phyloP scores from a whole-genome alignment of 2,888 invertebrate species.

The Bombyx huttoni region DNA sequence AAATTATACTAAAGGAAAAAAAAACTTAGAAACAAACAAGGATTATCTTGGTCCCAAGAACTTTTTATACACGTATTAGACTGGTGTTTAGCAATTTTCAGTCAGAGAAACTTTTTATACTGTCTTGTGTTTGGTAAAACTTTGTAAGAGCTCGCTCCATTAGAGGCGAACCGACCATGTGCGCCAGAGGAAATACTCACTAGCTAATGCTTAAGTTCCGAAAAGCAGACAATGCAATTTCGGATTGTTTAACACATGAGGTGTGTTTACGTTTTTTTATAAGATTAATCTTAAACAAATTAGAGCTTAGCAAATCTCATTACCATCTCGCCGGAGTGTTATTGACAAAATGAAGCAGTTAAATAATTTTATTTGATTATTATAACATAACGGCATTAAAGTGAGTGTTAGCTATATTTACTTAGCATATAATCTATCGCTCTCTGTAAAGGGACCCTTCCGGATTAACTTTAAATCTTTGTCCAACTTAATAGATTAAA shows the following conservation, averaged over 20 bases:
- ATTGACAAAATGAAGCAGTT: too few relatives aligned
- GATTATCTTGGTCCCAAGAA: slow-evolving; percentile 28
- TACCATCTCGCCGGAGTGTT: too few relatives aligned
- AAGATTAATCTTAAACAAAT: not conserved
- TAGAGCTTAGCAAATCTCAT: too few relatives aligned
- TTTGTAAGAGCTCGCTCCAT: slow-evolving; percentile 47
- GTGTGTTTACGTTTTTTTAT: not conserved
- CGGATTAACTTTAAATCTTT: too few relatives aligned
- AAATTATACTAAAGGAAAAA: too few relatives aligned
- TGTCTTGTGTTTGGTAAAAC: slow-evolving; percentile 22
- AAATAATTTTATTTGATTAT: too few relatives aligned
- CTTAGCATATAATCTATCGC: too few relatives aligned
- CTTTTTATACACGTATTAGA: slow-evolving; percentile 31
- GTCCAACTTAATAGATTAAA: too few relatives aligned
- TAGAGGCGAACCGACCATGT: slow-evolving; percentile 55
- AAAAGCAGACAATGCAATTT: slow-evolving; percentile 54
- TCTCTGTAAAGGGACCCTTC: too few relatives aligned
- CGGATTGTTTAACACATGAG: slow-evolving; percentile 15
- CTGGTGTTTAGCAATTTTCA: slow-evolving; percentile 38
- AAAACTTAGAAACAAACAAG: slow-evolving; percentile 2
- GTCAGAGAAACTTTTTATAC: slow-evolving; percentile 26
- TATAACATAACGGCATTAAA: too few relatives aligned
- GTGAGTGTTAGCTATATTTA: too few relatives aligned
- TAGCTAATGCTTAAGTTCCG: slow-evolving; percentile 52
- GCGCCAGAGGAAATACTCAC: slow-evolving; percentile 51